Evolutionary conservation across 2,797 vertebrate species (phyloP).

Genomic region (Periparus ater): DNA sequence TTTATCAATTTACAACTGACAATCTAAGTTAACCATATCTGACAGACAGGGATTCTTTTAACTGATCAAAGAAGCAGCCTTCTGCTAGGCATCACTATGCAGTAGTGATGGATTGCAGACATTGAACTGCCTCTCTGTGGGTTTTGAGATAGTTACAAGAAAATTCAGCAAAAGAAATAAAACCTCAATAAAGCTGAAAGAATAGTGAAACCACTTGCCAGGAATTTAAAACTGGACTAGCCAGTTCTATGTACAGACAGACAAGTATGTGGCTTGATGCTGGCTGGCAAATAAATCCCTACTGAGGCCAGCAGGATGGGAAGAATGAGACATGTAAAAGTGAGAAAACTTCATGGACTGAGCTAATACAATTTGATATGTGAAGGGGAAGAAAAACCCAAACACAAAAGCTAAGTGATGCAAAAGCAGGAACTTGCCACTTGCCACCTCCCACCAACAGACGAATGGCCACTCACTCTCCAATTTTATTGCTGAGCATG

Average conservation of each 20-base stretch:
- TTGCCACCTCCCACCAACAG: not conserved
- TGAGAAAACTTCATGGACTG: not conserved
- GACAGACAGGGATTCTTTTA: not conserved
- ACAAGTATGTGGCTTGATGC: not conserved
- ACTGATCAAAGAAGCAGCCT: not conserved
- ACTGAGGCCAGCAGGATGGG: not conserved
- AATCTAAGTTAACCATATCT: not conserved
- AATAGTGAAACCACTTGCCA: not conserved
- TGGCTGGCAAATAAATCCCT: not conserved
- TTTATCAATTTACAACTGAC: not conserved
- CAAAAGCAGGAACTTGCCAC: not conserved
- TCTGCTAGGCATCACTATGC: not conserved
- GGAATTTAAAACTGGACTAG: not conserved
- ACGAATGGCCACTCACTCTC: not conserved
- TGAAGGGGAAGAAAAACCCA: rapidly evolving
- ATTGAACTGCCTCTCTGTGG: not conserved
- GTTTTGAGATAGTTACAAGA: not conserved
- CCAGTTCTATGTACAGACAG: not conserved
- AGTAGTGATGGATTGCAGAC: conserved; percentile 26
- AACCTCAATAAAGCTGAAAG: not conserved
- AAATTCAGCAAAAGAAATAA: not conserved
- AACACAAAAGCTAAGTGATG: not conserved
- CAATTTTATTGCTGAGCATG: not conserved
- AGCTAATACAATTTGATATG: not conserved
- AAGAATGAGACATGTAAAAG: not conserved